Conservation (phyloP, 2,888 invertebrate genomes). For the Parapristionchus giblindavisi region DNA sequence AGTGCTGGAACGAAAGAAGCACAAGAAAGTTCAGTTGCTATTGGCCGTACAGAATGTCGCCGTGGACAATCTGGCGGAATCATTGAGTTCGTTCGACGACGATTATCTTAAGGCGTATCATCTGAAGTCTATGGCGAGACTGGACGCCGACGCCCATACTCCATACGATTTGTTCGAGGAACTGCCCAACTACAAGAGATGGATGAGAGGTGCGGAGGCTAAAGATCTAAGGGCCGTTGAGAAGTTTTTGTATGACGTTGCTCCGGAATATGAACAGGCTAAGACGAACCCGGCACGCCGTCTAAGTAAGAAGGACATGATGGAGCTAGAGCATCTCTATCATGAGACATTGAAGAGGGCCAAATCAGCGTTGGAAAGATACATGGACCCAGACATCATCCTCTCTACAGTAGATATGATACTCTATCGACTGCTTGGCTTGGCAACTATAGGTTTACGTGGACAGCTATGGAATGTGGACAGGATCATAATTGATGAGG, state of each 20-base stretch:
- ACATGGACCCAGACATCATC: slow-evolving; percentile 13
- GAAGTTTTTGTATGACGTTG: neutral
- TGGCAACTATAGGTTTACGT: no score
- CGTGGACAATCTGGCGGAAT: neutral
- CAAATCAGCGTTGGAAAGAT: neutral
- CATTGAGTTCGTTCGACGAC: neutral
- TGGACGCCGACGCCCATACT: neutral
- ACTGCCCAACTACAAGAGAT: neutral
- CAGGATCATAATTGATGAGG: slow-evolving; percentile 15
- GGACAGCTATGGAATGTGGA: neutral
- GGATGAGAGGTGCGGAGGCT: neutral
- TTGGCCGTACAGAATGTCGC: slow-evolving; percentile 16
- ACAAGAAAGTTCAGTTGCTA: neutral
- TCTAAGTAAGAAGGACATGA: neutral
- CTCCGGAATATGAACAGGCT: neutral
- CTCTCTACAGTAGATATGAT: neutral
- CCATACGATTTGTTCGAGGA: slow-evolving; percentile 7
- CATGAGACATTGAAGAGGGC: neutral
- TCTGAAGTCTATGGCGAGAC: neutral
- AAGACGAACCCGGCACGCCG: neutral
- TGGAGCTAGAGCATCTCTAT: neutral
- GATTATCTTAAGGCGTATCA: neutral
- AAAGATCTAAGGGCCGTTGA: neutral
- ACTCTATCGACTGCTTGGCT: neutral
- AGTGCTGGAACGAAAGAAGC: no score